These are phyloP conservation scores for Halcyon leucocephala DNA, from an alignment of 2,797 vertebrate species.

Conservation along the genomic window DNA sequence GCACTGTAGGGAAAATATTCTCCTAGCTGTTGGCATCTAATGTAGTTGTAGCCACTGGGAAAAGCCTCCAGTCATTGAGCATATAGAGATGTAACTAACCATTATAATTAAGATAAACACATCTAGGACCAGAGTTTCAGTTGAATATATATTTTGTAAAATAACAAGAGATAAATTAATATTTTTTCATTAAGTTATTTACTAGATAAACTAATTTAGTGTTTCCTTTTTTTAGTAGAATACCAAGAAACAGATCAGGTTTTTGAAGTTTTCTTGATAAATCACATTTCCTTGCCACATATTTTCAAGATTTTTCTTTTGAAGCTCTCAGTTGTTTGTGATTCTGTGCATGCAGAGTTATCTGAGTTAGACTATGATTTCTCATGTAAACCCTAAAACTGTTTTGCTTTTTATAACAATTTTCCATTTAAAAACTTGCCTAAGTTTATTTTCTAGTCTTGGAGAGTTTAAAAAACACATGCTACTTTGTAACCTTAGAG, in stretches of 20 bases:
- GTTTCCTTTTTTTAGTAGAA: background rate
- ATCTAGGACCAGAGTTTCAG: background rate
- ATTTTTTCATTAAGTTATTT: background rate
- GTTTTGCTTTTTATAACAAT: conserved; percentile 2
- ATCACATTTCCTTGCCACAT: background rate
- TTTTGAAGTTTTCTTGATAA: conserved; percentile 18
- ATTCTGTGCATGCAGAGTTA: background rate
- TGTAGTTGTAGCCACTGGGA: background rate
- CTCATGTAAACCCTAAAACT: background rate
- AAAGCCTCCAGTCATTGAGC: background rate
- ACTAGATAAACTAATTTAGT: background rate
- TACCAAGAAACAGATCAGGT: background rate
- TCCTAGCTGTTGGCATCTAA: background rate
- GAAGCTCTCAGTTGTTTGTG: background rate
- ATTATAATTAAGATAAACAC: background rate
- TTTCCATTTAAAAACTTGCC: background rate
- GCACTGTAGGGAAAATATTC: background rate
- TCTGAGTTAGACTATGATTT: background rate
- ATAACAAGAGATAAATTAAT: background rate
- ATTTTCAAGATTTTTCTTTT: background rate
- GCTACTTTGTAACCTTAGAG: background rate
- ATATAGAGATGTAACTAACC: background rate
- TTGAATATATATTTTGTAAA: background rate
- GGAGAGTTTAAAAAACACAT: conserved; percentile 3
- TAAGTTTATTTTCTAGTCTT: background rate